Conservation (phyloP, 2,888 invertebrate genomes). For the Embidobia sp. region DNA sequence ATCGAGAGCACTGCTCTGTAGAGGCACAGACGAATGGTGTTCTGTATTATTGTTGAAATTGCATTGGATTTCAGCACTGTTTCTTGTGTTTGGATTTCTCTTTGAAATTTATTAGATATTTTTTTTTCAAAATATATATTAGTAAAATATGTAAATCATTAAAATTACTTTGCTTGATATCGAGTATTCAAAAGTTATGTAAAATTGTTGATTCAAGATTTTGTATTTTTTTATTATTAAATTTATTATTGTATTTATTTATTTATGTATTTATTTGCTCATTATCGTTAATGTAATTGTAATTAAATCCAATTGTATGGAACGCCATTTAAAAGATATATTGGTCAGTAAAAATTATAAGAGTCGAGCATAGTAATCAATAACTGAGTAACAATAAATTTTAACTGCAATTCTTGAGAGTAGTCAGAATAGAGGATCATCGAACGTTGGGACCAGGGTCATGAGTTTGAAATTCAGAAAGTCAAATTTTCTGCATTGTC, state of each 20-base stretch:
- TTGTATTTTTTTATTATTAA: no score
- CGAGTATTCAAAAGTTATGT: no score
- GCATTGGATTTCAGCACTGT: not conserved
- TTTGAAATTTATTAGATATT: not conserved
- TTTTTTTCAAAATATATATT: no score
- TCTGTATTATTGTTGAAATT: constrained; percentile 49
- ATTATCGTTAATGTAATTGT: not conserved
- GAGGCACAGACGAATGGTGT: constrained; percentile 50
- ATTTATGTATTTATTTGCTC: not conserved
- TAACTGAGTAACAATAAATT: not conserved
- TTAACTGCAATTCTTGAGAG: not conserved
- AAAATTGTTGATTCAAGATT: no score
- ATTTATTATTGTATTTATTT: not conserved
- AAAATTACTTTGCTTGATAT: no score
- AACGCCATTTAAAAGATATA: constrained; percentile 35
- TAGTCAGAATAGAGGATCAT: not conserved
- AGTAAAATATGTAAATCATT: no score
- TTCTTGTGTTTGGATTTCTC: no score
- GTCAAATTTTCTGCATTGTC: constrained; percentile 8
- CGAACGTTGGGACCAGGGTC: constrained; percentile 45
- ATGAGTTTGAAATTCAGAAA: constrained; percentile 6
- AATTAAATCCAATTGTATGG: constrained; percentile 37
- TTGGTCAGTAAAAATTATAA: not conserved
- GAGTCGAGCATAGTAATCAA: constrained; percentile 6
- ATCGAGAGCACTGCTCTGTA: constrained; percentile 79